A percentile compares a stretch with the other conserved stretches of the same genome.
These are phyloP conservation scores for Drosophila nigrodunni DNA, from an alignment of 1,140 invertebrate species.

Conservation along the genomic window DNA sequence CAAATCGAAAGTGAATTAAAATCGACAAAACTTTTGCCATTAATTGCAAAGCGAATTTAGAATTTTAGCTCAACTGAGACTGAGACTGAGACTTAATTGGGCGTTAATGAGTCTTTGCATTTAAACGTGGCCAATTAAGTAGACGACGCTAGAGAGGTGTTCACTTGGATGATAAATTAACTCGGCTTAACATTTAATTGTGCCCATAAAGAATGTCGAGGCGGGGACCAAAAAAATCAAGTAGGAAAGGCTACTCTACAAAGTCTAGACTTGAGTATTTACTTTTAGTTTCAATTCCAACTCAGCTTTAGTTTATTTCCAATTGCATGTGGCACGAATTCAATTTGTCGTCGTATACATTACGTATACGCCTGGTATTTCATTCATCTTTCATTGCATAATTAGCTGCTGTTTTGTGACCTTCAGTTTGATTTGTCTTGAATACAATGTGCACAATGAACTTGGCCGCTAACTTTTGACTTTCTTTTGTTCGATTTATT, in stretches of 20 bases:
- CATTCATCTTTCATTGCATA: slow-evolving; percentile 55
- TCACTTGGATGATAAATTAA: slow-evolving; percentile 27
- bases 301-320: slow-evolving; percentile 4
- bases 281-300: slow-evolving; percentile 16
- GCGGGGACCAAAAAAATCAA: slow-evolving; percentile 1
- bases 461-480: slow-evolving; percentile 62
- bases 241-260: no score
- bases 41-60: slow-evolving; percentile 67
- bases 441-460: slow-evolving; percentile 63
- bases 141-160: slow-evolving; percentile 44
- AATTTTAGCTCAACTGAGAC: slow-evolving; percentile 52
- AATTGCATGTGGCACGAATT: slow-evolving; percentile 67
- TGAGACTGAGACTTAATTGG: slow-evolving; percentile 62
- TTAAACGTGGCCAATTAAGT: slow-evolving; percentile 63
- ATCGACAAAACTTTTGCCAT: slow-evolving; percentile 57
- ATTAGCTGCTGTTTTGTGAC: slow-evolving; percentile 57
- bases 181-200: slow-evolving; percentile 63
- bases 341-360: slow-evolving; percentile 35
- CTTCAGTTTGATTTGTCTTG: slow-evolving; percentile 39
- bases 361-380: slow-evolving; percentile 52
- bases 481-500: slow-evolving; percentile 49
- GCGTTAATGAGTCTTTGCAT: slow-evolving; percentile 66
- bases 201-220: slow-evolving; percentile 76
- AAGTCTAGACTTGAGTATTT: background rate
- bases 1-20: slow-evolving; percentile 69